phyloP scores from a whole-genome alignment of 2,113 vertebrate genomes.

The Engraulis encrasicolus region DNA sequence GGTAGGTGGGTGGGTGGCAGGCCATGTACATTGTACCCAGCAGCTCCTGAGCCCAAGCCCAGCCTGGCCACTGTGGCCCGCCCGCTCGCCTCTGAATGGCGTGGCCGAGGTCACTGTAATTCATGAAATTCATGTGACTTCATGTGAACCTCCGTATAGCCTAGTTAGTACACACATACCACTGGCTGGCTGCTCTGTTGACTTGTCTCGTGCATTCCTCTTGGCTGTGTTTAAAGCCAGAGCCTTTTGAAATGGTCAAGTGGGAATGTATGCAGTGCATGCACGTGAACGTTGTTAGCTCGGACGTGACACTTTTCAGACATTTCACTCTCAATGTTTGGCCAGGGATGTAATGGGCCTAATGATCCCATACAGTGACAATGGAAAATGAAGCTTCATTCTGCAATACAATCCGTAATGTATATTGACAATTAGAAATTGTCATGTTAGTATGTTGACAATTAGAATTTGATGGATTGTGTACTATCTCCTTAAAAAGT shows the following conservation, averaged over 20 bases:
- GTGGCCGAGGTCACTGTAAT: neutral
- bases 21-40: constrained; percentile 49
- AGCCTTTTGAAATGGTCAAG: neutral
- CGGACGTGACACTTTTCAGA: neutral
- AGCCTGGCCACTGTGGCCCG: too few relatives aligned
- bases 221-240: neutral
- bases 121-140: constrained; percentile 17
- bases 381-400: neutral
- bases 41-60: neutral
- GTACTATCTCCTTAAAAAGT: too few relatives aligned
- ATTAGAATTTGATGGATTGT: too few relatives aligned
- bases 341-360: neutral
- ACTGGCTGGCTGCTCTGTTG: neutral
- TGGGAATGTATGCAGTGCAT: neutral
- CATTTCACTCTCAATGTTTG: neutral
- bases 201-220: too few relatives aligned
- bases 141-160: neutral
- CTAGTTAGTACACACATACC: neutral
- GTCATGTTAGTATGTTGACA: too few relatives aligned
- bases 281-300: neutral
- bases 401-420: too few relatives aligned
- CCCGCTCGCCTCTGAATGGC: neutral
- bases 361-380: too few relatives aligned
- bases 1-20: constrained; percentile 39
- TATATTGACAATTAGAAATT: neutral